These are phyloP conservation scores for Dermochelys coriacea DNA, from an alignment of 2,797 vertebrate genomes.

Conservation along the genomic window DNA sequence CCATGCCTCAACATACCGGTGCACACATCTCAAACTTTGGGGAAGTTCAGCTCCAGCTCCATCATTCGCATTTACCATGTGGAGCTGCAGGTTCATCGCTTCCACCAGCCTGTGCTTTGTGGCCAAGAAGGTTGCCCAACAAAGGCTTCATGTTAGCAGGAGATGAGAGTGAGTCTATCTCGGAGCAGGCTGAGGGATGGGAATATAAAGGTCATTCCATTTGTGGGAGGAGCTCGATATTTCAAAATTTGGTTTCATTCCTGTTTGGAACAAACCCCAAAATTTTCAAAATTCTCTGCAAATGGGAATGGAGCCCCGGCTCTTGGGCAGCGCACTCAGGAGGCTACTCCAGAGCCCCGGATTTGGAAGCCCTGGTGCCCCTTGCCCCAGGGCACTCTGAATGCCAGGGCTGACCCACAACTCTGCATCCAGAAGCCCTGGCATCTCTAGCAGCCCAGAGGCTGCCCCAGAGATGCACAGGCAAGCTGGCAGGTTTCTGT, in stretches of 20 bases:
- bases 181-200: neutral
- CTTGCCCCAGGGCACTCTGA: too few relatives aligned
- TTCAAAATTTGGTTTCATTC: neutral
- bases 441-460: neutral
- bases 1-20: neutral
- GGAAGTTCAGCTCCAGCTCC: neutral
- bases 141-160: constrained; percentile 71
- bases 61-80: neutral
- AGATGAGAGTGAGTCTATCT: constrained; percentile 22
- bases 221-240: neutral
- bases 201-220: neutral
- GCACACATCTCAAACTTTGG: neutral
- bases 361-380: neutral
- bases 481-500: neutral
- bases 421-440: neutral
- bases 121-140: constrained; percentile 45
- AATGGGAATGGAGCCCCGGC: neutral
- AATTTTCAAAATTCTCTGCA: neutral
- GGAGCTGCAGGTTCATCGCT: too few relatives aligned
- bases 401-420: neutral
- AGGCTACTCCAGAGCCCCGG: neutral
- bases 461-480: neutral
- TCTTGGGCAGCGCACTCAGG: neutral
- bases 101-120: constrained; percentile 41
- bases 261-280: neutral